Conservation (phyloP, 2,888 invertebrate species). For the Orthosia gothica region DNA sequence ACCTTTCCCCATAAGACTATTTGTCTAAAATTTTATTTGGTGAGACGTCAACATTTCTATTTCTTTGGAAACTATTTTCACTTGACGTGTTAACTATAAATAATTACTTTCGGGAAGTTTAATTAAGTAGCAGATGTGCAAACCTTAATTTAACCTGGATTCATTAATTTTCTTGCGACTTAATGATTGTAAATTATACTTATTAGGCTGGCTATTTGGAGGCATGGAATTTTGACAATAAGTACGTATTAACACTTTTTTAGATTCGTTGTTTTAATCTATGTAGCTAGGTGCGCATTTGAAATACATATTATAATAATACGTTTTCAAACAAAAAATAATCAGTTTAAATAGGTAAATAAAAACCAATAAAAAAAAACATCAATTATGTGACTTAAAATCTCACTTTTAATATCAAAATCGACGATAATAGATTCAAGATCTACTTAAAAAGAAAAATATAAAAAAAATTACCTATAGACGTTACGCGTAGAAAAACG, state of each 20-base stretch:
- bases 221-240: not conserved
- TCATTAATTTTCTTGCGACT: conserved; percentile 29
- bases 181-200: conserved; percentile 38
- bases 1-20: conserved; percentile 81
- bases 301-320: too few species aligned
- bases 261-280: too few species aligned
- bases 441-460: not conserved
- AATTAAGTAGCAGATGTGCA: conserved; percentile 59
- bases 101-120: conserved; percentile 53
- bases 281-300: too few species aligned
- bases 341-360: too few species aligned
- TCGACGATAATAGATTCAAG: too few species aligned
- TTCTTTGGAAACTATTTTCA: conserved; percentile 64
- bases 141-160: conserved; percentile 23
- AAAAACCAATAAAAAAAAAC: too few species aligned
- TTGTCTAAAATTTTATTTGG: conserved; percentile 82
- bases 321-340: too few species aligned
- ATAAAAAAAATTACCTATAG: conserved; percentile 20
- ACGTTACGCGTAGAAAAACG: conserved; percentile 34
- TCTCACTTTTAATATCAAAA: not conserved
- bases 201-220: not conserved
- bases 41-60: conserved; percentile 80
- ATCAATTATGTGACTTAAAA: not conserved
- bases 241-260: not conserved
- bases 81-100: conserved; percentile 71